A percentile compares a stretch with the other conserved stretches of the same genome.
phyloP scores from a whole-genome alignment of 2,888 invertebrate species.

The Buathra laborator region DNA sequence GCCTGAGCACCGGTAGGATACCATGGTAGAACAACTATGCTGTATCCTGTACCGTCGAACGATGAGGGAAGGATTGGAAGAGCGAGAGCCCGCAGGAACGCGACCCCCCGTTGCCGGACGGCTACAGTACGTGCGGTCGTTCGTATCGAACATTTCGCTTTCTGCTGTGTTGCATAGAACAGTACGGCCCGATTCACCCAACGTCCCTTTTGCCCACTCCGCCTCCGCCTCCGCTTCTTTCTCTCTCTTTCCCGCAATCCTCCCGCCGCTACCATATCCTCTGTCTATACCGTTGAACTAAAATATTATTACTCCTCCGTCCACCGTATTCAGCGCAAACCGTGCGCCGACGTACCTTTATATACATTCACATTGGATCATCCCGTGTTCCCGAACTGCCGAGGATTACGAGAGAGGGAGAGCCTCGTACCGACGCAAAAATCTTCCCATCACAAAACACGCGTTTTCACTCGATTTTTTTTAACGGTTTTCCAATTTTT shows the following conservation, averaged over 20 bases:
- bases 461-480: constrained; percentile 34
- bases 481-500: constrained; percentile 23
- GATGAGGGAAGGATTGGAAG: constrained; percentile 41
- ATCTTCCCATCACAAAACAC: neutral
- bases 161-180: constrained; percentile 53
- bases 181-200: constrained; percentile 32
- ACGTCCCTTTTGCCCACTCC: constrained; percentile 42
- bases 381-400: constrained; percentile 25
- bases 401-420: constrained; percentile 19
- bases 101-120: constrained; percentile 58
- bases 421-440: neutral
- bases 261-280: constrained; percentile 18
- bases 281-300: constrained; percentile 35
- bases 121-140: constrained; percentile 72
- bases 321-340: constrained; percentile 6
- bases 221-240: constrained; percentile 35
- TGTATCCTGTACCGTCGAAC: constrained; percentile 38
- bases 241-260: constrained; percentile 37
- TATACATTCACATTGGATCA: constrained; percentile 30
- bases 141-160: constrained; percentile 61
- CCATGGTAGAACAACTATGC: neutral
- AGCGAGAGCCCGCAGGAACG: constrained; percentile 44
- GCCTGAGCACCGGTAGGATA: neutral
- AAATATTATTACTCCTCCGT: constrained; percentile 66
- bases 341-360: neutral